Percentiles rank a stretch among this genome's conserved stretches.
phyloP scores from a whole-genome alignment of 2,888 invertebrate genomes.

The Calameuta filiformis region DNA sequence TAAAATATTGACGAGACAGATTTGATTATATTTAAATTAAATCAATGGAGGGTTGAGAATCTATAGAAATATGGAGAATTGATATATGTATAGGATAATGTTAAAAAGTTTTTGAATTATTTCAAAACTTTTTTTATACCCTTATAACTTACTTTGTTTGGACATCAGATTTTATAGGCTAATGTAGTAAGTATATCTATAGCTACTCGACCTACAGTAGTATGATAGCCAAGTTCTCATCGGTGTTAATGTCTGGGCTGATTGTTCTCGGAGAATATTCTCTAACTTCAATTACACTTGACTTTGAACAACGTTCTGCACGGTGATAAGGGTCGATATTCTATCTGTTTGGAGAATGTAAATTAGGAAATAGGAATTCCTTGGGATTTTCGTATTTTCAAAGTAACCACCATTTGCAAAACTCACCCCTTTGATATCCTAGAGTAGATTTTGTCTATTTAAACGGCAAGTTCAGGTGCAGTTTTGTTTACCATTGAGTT shows the following conservation, averaged over 20 bases:
- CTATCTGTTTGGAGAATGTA: neutral
- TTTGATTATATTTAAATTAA: neutral
- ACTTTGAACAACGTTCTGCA: conserved; percentile 20
- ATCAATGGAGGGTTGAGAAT: neutral
- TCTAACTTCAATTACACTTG: conserved; percentile 45
- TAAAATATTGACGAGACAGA: neutral
- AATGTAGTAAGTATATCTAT: neutral
- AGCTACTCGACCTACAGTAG: neutral
- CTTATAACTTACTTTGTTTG: neutral
- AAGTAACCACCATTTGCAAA: neutral
- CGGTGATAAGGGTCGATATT: neutral
- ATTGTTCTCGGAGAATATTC: conserved; percentile 26
- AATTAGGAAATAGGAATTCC: neutral
- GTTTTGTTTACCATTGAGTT: neutral
- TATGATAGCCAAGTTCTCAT: conserved; percentile 41
- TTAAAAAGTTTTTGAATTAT: neutral
- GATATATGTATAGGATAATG: neutral
- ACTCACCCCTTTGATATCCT: neutral
- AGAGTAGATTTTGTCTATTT: neutral
- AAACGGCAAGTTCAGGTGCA: neutral
- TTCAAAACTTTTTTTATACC: neutral
- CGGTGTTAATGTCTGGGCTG: conserved; percentile 38
- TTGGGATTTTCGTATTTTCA: neutral
- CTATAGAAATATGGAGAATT: neutral
- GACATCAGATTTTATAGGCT: neutral